These are phyloP conservation scores for Holotrichia oblita DNA, from an alignment of 1,140 invertebrate genomes.

Conservation along the genomic window DNA sequence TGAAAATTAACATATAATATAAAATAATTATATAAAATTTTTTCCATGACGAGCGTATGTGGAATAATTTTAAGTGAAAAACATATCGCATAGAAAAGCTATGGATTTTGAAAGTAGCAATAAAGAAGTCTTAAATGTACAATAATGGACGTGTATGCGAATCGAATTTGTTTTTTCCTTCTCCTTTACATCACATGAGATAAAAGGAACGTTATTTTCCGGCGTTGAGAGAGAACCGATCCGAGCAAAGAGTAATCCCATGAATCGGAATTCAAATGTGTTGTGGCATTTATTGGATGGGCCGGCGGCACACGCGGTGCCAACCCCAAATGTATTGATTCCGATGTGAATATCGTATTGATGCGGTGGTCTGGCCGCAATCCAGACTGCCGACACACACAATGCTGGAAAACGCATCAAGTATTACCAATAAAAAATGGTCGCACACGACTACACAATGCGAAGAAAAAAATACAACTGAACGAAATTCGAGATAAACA, in stretches of 20 bases:
- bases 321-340: slow-evolving; percentile 46
- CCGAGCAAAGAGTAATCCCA: slow-evolving; percentile 26
- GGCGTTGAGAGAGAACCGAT: background rate
- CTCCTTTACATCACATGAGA: slow-evolving; percentile 27
- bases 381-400: slow-evolving; percentile 41
- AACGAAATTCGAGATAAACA: slow-evolving; percentile 30
- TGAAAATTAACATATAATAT: too few relatives aligned
- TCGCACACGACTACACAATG: slow-evolving; percentile 31
- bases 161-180: background rate
- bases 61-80: too few relatives aligned
- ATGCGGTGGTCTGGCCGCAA: slow-evolving; percentile 42
- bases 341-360: slow-evolving; percentile 40
- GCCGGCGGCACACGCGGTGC: slow-evolving; percentile 42
- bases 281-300: slow-evolving; percentile 44
- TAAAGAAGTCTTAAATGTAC: slow-evolving; percentile 9
- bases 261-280: slow-evolving; percentile 39
- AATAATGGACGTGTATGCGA: background rate
- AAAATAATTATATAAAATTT: too few relatives aligned
- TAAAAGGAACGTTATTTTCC: slow-evolving; percentile 40
- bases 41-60: too few relatives aligned
- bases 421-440: slow-evolving; percentile 23
- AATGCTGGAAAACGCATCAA: slow-evolving; percentile 36
- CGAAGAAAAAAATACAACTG: slow-evolving; percentile 10
- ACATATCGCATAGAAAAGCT: background rate
- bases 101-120: background rate